Evolutionary conservation across 2,113 vertebrate species (phyloP), one percentile per base, ranked within the genome.

Genomic region (Ailuropoda melanoleuca): DNA sequence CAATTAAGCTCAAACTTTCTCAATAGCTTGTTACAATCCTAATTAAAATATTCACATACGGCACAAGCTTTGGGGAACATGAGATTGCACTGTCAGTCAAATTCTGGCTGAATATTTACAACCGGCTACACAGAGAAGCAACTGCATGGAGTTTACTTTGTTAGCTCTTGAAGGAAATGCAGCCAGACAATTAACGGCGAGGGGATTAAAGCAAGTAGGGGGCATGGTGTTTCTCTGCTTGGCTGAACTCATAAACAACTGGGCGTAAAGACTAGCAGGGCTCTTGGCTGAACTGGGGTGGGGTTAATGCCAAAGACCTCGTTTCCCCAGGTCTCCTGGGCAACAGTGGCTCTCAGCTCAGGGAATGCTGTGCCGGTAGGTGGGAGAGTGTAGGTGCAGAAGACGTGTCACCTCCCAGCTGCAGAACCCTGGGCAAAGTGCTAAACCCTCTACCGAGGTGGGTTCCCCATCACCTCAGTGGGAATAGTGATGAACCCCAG

Each of bases 21-120:
- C 98, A 93, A 90, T 96, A 93, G 97, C 98, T 97, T 96, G 97
- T 97, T 97, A 90, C 97, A 93, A 96, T 96, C 86, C 97, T 97
- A 97, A 98, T 98, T 98, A 98, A 97, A 98, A 98, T 93, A 96
- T 93, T 95, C 97, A 77, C 95, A 93, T 72, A 93, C 48, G 31
- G 96, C 17, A 21, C 92, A 87, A 70, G 97, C 95, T 94, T 92
- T 96, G 95, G 96, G 97, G 96, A 94, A 39, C 72, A 19, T 43
- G 83, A 90, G 90, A 83, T 43, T 60, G 66, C 43, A 13, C 86
- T 96, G 95, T 92, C 95, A 94, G 96, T 97, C 97, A 97, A 82
- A 97, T 86, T 70, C 96, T 1, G 91, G 88, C 89, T 70, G 95
- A 88, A 88, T 84, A 86, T 97, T 97, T 90, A 92, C 93, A 94